Evolutionary conservation across 2,888 invertebrate genomes (phyloP).

Genomic region (Cheilosia impressa): DNA sequence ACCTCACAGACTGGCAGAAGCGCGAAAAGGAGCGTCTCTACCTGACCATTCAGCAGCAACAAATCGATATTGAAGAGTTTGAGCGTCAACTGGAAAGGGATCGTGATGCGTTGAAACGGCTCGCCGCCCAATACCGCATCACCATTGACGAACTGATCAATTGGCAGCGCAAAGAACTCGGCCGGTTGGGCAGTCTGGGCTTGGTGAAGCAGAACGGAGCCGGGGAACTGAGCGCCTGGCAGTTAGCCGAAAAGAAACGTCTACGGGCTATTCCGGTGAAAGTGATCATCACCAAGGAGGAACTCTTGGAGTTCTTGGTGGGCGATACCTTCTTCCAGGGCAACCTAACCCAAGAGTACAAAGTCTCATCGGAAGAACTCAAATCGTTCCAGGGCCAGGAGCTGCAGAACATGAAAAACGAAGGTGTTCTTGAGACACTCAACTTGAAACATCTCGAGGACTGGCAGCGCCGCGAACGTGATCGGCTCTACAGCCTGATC

Average conservation of each 20-base stretch:
- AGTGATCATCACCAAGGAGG: conserved; percentile 79
- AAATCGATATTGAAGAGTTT: conserved; percentile 77
- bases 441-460: conserved; percentile 77
- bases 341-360: conserved; percentile 78
- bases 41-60: conserved; percentile 76
- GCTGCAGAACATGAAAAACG: conserved; percentile 77
- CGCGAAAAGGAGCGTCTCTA: conserved; percentile 80
- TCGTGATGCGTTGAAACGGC: conserved; percentile 70
- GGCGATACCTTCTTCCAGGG: conserved; percentile 78
- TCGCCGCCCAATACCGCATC: conserved; percentile 78
- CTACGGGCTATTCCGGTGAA: conserved; percentile 79
- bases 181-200: conserved; percentile 79
- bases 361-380: conserved; percentile 77
- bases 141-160: conserved; percentile 78
- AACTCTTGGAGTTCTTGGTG: conserved; percentile 79
- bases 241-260: conserved; percentile 79
- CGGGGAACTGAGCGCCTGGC: conserved; percentile 77
- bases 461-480: conserved; percentile 81
- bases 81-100: conserved; percentile 77
- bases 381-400: conserved; percentile 79
- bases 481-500: conserved; percentile 81
- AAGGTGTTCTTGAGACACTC: conserved; percentile 79
- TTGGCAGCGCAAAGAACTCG: conserved; percentile 80
- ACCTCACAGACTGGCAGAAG: conserved; percentile 79
- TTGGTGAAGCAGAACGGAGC: conserved; percentile 69